Percentiles rank a stretch among this genome's conserved stretches.
These are phyloP conservation scores for Rhagologus leucostigma DNA, from an alignment of 2,113 vertebrate species.

Conservation along the genomic window DNA sequence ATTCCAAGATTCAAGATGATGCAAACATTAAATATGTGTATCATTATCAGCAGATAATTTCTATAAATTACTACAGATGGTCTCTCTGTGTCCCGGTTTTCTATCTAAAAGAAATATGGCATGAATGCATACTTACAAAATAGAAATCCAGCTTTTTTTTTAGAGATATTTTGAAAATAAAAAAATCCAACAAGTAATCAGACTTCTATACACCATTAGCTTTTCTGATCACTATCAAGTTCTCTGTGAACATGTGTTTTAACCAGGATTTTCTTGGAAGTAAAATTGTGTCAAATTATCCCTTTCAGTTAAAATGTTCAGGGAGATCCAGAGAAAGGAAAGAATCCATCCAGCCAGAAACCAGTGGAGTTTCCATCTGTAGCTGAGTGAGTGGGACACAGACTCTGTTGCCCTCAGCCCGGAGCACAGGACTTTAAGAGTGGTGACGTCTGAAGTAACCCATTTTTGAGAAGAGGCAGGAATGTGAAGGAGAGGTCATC, in stretches of 20 bases:
- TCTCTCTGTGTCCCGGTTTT: not conserved
- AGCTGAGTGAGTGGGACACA: not conserved
- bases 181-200: not conserved
- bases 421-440: not conserved
- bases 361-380: accelerated
- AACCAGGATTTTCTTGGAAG: not conserved
- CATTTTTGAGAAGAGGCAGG: not conserved
- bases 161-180: not conserved
- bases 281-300: not conserved
- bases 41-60: not conserved
- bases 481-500: not conserved
- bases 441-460: not conserved
- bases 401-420: not conserved
- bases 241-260: not conserved
- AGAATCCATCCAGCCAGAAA: not conserved
- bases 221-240: not conserved
- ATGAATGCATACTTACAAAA: not conserved
- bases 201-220: not conserved
- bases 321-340: not conserved
- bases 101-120: not conserved
- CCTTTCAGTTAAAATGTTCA: not conserved
- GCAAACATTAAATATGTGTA: not conserved
- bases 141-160: not conserved
- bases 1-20: not conserved
- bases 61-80: not conserved